Conservation (phyloP, 2,113 vertebrate species). For the Pluvialis apricaria region DNA sequence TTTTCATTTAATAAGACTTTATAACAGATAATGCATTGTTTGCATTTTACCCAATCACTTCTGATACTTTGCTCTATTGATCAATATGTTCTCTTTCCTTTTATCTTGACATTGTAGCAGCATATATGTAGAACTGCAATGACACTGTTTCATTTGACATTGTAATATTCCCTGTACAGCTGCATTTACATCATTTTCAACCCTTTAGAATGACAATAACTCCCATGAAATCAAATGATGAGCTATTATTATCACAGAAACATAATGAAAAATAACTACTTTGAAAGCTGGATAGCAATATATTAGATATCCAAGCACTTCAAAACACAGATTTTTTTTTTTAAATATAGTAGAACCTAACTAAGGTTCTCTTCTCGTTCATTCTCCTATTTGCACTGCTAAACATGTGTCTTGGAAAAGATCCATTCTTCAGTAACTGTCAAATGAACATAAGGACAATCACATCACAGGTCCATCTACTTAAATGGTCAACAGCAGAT, state of each 20-base stretch:
- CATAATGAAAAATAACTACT: slow-evolving; percentile 35
- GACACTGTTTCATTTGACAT: slow-evolving; percentile 51
- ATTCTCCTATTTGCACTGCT: not conserved
- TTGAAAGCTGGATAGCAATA: not conserved
- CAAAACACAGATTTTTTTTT: not conserved
- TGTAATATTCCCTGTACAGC: slow-evolving; percentile 45
- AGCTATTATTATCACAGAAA: slow-evolving; percentile 43
- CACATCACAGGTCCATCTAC: not conserved
- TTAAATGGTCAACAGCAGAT: not conserved
- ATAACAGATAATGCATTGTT: slow-evolving; percentile 33
- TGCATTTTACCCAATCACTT: slow-evolving; percentile 44
- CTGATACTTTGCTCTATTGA: slow-evolving; percentile 30
- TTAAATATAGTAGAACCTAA: not conserved
- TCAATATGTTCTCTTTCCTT: slow-evolving; percentile 36
- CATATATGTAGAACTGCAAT: not conserved
- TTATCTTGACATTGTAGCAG: slow-evolving; percentile 19
- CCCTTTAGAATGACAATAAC: slow-evolving; percentile 43
- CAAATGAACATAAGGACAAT: not conserved
- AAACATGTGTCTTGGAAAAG: not conserved
- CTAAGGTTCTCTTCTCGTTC: not conserved
- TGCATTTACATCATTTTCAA: slow-evolving; percentile 55
- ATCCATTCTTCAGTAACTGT: not conserved
- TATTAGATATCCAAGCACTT: not conserved
- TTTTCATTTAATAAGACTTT: slow-evolving; percentile 45
- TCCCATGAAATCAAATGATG: slow-evolving; percentile 47